phyloP scores from a whole-genome alignment of 2,113 vertebrate genomes.

The Paracanthobrama guichenoti region DNA sequence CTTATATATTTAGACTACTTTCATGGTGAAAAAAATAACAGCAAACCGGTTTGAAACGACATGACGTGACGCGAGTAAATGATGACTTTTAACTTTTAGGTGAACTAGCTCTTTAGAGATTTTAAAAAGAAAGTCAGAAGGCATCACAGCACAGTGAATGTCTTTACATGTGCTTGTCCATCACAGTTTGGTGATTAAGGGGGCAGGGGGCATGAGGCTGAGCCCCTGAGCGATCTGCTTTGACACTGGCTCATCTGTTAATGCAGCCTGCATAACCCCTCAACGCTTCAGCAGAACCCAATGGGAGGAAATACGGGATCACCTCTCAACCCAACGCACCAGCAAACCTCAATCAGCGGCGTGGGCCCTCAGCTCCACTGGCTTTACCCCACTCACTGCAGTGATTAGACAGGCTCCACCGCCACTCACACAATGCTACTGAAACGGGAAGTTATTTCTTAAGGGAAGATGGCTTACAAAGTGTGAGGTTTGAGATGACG shows the following conservation, averaged over 20 bases:
- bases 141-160: conserved; percentile 33
- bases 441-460: conserved; percentile 34
- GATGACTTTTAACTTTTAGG: background rate
- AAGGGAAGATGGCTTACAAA: conserved; percentile 10
- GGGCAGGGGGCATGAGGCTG: conserved; percentile 45
- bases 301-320: conserved; percentile 58
- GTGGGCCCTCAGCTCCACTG: conserved; percentile 35
- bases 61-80: background rate
- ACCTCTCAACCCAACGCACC: conserved; percentile 53
- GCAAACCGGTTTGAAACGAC: background rate
- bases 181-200: conserved; percentile 52
- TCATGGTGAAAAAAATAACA: background rate
- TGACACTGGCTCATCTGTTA: conserved; percentile 67
- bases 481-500: background rate
- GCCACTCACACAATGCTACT: conserved; percentile 33
- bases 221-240: conserved; percentile 56
- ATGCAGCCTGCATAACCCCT: conserved; percentile 56
- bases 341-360: conserved; percentile 49
- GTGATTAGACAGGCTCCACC: conserved; percentile 48
- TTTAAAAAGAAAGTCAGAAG: background rate
- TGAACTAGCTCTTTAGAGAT: background rate
- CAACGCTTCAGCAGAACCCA: conserved; percentile 62
- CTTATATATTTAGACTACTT: background rate
- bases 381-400: conserved; percentile 45
- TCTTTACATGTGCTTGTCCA: conserved; percentile 51